phyloP scores from a whole-genome alignment of 2,113 vertebrate genomes.

The Artemisiospiza belli region DNA sequence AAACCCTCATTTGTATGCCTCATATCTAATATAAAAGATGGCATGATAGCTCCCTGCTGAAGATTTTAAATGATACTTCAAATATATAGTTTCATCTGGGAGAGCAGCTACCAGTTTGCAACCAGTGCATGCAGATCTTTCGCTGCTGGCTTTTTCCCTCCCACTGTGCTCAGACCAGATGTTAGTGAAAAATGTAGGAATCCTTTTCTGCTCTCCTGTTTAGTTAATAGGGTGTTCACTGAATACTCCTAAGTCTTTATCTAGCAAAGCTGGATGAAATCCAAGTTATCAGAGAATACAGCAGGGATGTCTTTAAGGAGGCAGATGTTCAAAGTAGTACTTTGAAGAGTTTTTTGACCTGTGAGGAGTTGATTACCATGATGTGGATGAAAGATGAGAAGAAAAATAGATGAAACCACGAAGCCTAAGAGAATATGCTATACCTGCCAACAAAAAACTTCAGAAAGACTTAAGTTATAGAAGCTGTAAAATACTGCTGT shows the following conservation, averaged over 20 bases:
- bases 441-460: constrained; percentile 42
- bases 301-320: constrained; percentile 48
- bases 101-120: constrained; percentile 20
- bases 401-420: constrained; percentile 42
- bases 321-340: constrained; percentile 57
- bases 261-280: constrained; percentile 37
- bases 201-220: background rate
- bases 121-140: background rate
- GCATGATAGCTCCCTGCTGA: constrained; percentile 43
- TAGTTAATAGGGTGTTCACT: constrained; percentile 30
- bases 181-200: constrained; percentile 52
- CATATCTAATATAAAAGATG: constrained; percentile 22
- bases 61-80: constrained; percentile 55
- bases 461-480: constrained; percentile 8
- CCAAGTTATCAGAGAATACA: constrained; percentile 57
- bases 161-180: constrained; percentile 46
- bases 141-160: background rate
- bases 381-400: constrained; percentile 34
- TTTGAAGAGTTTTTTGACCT: constrained; percentile 51
- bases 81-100: constrained; percentile 13
- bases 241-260: constrained; percentile 40
- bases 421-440: constrained; percentile 43
- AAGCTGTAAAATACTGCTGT: constrained; percentile 13
- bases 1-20: background rate
- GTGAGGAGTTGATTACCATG: constrained; percentile 3